Conservation (phyloP, 2,113 vertebrate genomes). For the Macquaria australasica region DNA sequence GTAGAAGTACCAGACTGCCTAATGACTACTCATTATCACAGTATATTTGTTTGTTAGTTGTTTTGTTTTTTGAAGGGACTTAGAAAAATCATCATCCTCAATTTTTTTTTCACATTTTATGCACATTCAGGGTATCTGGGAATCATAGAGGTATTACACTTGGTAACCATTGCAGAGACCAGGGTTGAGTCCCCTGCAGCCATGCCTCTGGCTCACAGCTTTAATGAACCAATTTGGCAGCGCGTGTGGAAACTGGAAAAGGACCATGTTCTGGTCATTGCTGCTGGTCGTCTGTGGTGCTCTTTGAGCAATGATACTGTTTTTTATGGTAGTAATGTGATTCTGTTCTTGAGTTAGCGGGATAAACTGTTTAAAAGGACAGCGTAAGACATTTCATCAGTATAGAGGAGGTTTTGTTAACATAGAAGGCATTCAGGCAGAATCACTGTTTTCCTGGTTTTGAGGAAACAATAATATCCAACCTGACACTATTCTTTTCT, state of each 20-base stretch:
- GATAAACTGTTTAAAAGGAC: not conserved
- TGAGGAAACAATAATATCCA: slow-evolving; percentile 3
- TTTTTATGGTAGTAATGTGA: slow-evolving; percentile 29
- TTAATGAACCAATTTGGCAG: slow-evolving; percentile 50
- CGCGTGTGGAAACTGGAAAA: slow-evolving; percentile 31
- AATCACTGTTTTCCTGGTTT: not conserved
- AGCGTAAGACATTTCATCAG: not conserved
- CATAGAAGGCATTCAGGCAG: not conserved
- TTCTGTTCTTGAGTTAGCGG: not conserved
- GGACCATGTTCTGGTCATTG: slow-evolving; percentile 26
- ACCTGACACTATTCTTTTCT: not conserved
- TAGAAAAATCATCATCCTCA: not conserved
- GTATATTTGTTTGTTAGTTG: not conserved
- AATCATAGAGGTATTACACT: not conserved
- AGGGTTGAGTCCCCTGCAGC: slow-evolving; percentile 42
- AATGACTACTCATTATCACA: slow-evolving; percentile 9
- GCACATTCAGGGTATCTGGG: slow-evolving; percentile 10
- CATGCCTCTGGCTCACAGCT: slow-evolving; percentile 49
- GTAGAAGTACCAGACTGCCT: not conserved
- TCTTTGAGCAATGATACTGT: slow-evolving; percentile 10
- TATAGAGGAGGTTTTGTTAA: slow-evolving; percentile 3
- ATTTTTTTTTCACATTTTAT: not conserved
- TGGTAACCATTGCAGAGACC: slow-evolving; percentile 7
- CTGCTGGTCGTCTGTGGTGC: slow-evolving; percentile 25
- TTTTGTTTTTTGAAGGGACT: not conserved